Percentiles rank a stretch among this genome's conserved stretches.
phyloP scores from a whole-genome alignment of 2,797 vertebrate genomes.

The Centropyge bicolor region DNA sequence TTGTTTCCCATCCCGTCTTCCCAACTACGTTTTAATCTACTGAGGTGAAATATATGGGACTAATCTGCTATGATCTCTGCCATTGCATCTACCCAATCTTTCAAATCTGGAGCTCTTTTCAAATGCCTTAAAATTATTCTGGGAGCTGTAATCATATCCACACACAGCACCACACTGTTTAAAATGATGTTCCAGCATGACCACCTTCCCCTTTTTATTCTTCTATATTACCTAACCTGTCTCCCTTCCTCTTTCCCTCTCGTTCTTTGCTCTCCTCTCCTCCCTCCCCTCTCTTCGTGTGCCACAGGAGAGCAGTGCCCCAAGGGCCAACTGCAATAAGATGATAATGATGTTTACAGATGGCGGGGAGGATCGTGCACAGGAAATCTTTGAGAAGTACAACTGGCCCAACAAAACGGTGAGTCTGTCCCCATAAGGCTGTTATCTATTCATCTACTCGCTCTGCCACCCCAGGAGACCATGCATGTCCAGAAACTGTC shows the following conservation, averaged over 20 bases:
- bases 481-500: constrained; percentile 45
- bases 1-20: not conserved
- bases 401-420: constrained; percentile 99
- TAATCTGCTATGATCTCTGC: not conserved
- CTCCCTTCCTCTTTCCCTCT: constrained; percentile 41
- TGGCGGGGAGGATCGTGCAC: constrained; percentile 95
- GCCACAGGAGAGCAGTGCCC: constrained; percentile 90
- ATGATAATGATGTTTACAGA: constrained; percentile 99
- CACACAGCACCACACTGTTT: not conserved
- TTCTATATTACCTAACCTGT: constrained; percentile 27
- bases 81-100: not conserved
- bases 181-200: not conserved
- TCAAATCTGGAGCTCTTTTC: not conserved
- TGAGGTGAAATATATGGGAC: not conserved
- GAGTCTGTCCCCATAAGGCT: constrained; percentile 72
- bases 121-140: not conserved
- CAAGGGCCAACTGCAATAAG: constrained; percentile 98
- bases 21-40: not conserved
- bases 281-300: constrained; percentile 30
- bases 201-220: not conserved
- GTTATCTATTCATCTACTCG: constrained; percentile 36
- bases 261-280: constrained; percentile 23
- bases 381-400: constrained; percentile 98
- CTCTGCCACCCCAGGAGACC: constrained; percentile 43
- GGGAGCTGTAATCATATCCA: not conserved